These are phyloP conservation scores for Margarornis squamiger DNA, from an alignment of 2,797 vertebrate species.

Conservation along the genomic window DNA sequence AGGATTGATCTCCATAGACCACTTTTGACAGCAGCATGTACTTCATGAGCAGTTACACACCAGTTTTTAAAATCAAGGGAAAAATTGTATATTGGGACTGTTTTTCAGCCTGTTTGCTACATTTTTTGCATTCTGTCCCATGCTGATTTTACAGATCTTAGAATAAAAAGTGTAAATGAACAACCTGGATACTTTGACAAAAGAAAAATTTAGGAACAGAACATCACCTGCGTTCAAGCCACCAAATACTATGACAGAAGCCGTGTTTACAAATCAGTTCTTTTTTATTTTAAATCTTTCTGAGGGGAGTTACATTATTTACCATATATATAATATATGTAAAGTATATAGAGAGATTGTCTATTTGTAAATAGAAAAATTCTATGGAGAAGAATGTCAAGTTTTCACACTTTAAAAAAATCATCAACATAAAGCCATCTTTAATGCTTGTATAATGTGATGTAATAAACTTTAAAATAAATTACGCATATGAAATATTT, in stretches of 20 bases:
- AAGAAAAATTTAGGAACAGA: conserved; percentile 66
- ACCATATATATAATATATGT: conserved; percentile 68
- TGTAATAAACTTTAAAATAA: conserved; percentile 83
- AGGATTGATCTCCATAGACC: conserved; percentile 59
- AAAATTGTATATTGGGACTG: conserved; percentile 70
- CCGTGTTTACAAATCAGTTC: conserved; percentile 84
- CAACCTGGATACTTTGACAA: conserved; percentile 64
- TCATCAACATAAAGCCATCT: conserved; percentile 81
- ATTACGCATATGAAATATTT: conserved; percentile 75
- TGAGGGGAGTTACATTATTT: conserved; percentile 71
- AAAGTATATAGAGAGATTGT: conserved; percentile 78
- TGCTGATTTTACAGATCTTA: conserved; percentile 74
- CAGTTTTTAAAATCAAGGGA: conserved; percentile 75
- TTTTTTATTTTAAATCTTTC: conserved; percentile 78
- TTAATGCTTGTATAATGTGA: conserved; percentile 87
- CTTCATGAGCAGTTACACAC: conserved; percentile 60
- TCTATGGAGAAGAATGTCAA: conserved; percentile 78
- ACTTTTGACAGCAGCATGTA: conserved; percentile 75
- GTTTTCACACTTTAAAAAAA: conserved; percentile 77
- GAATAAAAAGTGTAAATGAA: conserved; percentile 75
- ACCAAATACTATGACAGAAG: conserved; percentile 75
- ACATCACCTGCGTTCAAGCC: conserved; percentile 44
- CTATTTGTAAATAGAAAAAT: conserved; percentile 86
- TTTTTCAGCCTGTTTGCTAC: conserved; percentile 81
- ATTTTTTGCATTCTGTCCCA: conserved; percentile 77